Conservation (phyloP, 1,140 invertebrate genomes). For the Zaprionus nigranus region DNA sequence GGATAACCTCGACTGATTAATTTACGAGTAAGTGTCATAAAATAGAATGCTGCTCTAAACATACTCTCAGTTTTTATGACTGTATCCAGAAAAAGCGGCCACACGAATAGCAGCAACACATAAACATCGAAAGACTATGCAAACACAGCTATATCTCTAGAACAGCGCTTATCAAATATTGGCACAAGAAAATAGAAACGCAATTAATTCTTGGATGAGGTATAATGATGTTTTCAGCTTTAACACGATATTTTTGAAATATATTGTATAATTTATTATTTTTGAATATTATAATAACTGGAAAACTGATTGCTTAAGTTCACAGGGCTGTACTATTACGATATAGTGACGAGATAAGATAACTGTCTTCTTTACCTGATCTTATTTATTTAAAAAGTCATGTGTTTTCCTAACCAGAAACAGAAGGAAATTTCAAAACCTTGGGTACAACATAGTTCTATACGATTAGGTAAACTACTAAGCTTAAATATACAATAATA, state of each 20-base stretch:
- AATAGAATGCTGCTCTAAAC: conserved; percentile 41
- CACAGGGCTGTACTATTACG: not conserved
- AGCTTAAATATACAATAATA: not conserved
- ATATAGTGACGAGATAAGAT: not conserved
- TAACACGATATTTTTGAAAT: not conserved
- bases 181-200: conserved; percentile 3
- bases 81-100: conserved; percentile 14
- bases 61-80: conserved; percentile 34
- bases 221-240: conserved; percentile 28
- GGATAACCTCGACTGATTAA: conserved; percentile 48
- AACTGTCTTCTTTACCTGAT: not conserved
- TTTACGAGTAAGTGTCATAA: conserved; percentile 58
- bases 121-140: not conserved
- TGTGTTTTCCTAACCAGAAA: not conserved
- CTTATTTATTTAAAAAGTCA: not conserved
- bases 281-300: not conserved
- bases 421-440: not conserved
- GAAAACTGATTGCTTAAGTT: too few relatives aligned
- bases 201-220: conserved; percentile 2
- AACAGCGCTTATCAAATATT: conserved; percentile 38
- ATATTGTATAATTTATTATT: not conserved
- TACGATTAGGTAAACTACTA: not conserved
- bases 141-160: conserved; percentile 32
- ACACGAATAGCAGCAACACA: not conserved
- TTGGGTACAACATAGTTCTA: not conserved